Evolutionary conservation across 2,797 vertebrate species (phyloP), one percentile per base, ranked within the genome.

Genomic region (Falco columbarius): DNA sequence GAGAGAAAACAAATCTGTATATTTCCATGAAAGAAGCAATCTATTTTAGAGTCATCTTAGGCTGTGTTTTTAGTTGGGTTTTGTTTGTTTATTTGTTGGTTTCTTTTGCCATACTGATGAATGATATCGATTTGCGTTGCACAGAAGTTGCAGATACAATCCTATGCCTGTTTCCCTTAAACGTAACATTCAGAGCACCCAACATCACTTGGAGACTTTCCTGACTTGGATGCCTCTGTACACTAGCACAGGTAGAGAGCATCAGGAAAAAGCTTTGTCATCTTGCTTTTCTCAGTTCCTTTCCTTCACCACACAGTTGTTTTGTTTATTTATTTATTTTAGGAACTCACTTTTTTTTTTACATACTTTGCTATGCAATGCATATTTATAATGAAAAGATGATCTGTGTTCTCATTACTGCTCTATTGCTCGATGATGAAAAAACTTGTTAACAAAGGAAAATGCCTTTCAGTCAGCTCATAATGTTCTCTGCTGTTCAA

Each of bases 351-450:
- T 66, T 81, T 91, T 81, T 81, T 40, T 93, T 71, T 94, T 75
- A 71, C 59, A 55, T 38, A 88, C 61, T 92, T 97, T 95, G 70
- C 49, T 72, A 66, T 95, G 87, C 89, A 93, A 66, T 95, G 87
- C 89, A 93, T 93, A 93, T 96, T 97, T 95, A 92, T 94, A 97
- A 97, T 95, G 94, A 97, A 97, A 97, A 94, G 90, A 96, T 97
- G 87, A 97, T 97, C 93, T 97, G 94, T 96, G 95, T 97, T 95
- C 96, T 98, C 97, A 98, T 98, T 98, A 98, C 89, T 12, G 73
- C 86, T 93, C 95, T 89, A 91, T 90, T 88, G 94, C 93, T 97
- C 52, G 17, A 88, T 94, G 96, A 97, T 89, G 94, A 94, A 97
- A 97, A 97, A 97, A 92, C 92, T 91, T 23, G 95, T 62, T 95